Base-by-base conservation (phyloP, 2,888 invertebrate species). In the Hyalella azteca region DNA sequence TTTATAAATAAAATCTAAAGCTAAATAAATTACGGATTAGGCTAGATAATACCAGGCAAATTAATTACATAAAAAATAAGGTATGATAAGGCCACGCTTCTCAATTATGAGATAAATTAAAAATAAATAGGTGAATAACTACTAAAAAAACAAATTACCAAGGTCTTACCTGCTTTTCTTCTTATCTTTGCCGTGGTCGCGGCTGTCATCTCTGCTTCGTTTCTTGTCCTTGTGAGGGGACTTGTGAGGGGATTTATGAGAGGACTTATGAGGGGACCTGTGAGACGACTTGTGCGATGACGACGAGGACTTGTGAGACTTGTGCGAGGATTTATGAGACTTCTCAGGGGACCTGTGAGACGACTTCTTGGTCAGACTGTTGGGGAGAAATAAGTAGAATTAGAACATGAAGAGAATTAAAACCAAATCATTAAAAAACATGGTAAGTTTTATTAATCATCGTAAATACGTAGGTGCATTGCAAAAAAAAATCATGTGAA, bases 141-240 rank as follows among this genome's bases (percentile, higher is more conserved):
- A n/a, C n/a, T n/a, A n/a, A n/a, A n/a, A n/a, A n/a, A n/a, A n/a
- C n/a, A n/a, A n/a, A n/a, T n/a, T n/a, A n/a, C n/a, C n/a, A n/a
- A n/a, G 50, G 15, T 19, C 54, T 48, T 66, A 50, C 36, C 79
- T 73, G 66, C 60, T 40, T 32, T 79, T 66, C 9, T 79, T 79
- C 50, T 49, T 78, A 59, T 59, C 75, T 48, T 79, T 79, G 36
- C 80, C 78, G 50, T 81, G 80, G 41, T 79, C 79, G 7, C 80
- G 76, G 40, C 78, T 54, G 60, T 60, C 60, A 75, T 81, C 59
- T 59, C 79, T 82, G 76, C 78, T 77, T 22, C 77, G 54, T 15
- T 41, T 40, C 45, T 81, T 81, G 49, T 50, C 80, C 73, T 83
- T 83, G 73, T 48, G 73, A 5, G 81, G 81, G 26, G 83, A 83